Percentiles rank a stretch among this genome's conserved stretches.
These are phyloP conservation scores for Lutraria rhynchaena DNA, from an alignment of 1,140 invertebrate genomes.

Conservation along the genomic window DNA sequence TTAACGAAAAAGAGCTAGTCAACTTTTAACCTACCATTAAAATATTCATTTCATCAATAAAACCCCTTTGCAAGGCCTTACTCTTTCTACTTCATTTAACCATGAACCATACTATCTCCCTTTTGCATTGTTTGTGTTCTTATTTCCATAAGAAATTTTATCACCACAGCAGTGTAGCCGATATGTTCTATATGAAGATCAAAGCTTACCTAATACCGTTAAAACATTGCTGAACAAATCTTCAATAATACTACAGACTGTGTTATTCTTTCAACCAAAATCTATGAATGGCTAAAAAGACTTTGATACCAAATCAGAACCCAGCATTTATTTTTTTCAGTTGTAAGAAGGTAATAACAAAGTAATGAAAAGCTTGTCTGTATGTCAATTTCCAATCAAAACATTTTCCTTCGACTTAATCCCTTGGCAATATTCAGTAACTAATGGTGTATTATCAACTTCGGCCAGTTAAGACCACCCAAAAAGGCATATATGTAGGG, in stretches of 20 bases:
- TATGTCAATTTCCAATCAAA: too few relatives aligned
- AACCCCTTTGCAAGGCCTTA: background rate
- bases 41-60: constrained; percentile 29
- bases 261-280: constrained; percentile 2
- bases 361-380: too few relatives aligned
- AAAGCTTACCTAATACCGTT: constrained; percentile 9
- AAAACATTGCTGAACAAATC: constrained; percentile 8
- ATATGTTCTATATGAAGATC: constrained; percentile 7
- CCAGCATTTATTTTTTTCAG: too few relatives aligned
- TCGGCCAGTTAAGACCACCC: too few relatives aligned
- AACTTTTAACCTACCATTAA: constrained; percentile 30
- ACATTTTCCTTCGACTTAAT: too few relatives aligned
- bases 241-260: background rate
- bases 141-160: background rate
- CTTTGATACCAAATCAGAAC: constrained; percentile 2
- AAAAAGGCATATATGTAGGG: too few relatives aligned
- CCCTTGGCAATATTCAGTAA: too few relatives aligned
- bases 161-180: background rate
- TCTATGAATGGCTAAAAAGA: constrained; percentile 21
- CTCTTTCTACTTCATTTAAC: background rate
- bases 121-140: constrained; percentile 8
- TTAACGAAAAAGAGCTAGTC: background rate
- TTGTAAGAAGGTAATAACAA: too few relatives aligned
- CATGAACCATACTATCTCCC: background rate
- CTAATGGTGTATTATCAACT: too few relatives aligned